Evolutionary conservation across 2,113 vertebrate species (phyloP).

Genomic region (Eolophus roseicapilla): DNA sequence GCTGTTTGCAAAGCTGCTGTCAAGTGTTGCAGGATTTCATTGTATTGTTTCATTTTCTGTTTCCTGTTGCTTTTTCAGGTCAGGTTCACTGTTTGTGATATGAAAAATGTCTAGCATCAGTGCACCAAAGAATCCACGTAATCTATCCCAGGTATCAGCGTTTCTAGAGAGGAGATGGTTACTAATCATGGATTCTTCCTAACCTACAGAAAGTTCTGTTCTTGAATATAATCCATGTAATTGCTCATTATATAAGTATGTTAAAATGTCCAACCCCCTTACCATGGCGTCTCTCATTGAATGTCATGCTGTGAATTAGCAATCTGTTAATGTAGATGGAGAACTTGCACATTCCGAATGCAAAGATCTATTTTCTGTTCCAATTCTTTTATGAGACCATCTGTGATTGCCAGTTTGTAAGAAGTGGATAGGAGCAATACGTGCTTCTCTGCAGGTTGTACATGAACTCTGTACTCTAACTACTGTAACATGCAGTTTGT

Average conservation of each 20-base stretch:
- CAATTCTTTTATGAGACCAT: conserved; percentile 35
- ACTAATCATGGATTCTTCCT: background rate
- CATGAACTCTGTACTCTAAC: background rate
- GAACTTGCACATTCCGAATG: conserved; percentile 47
- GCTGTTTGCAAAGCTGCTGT: background rate
- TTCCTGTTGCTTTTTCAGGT: background rate
- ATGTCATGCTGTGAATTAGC: conserved; percentile 43
- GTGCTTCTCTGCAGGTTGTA: background rate
- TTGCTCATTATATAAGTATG: conserved; percentile 43
- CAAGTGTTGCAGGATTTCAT: background rate
- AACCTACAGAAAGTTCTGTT: conserved; percentile 9
- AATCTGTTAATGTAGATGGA: conserved; percentile 51
- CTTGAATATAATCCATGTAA: conserved; percentile 9
- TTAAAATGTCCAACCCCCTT: conserved; percentile 60
- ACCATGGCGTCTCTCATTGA: conserved; percentile 12
- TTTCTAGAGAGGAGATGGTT: background rate
- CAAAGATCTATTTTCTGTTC: conserved; percentile 61
- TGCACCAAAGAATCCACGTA: background rate
- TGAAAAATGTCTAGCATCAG: background rate
- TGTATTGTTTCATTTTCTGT: background rate
- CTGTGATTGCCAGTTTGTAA: conserved; percentile 50
- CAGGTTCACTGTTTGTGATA: background rate
- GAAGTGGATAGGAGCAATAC: conserved; percentile 24
- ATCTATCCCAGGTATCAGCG: background rate
- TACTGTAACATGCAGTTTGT: conserved; percentile 26